Conservation (phyloP, 2,888 invertebrate species). For the Tipula confusa region DNA sequence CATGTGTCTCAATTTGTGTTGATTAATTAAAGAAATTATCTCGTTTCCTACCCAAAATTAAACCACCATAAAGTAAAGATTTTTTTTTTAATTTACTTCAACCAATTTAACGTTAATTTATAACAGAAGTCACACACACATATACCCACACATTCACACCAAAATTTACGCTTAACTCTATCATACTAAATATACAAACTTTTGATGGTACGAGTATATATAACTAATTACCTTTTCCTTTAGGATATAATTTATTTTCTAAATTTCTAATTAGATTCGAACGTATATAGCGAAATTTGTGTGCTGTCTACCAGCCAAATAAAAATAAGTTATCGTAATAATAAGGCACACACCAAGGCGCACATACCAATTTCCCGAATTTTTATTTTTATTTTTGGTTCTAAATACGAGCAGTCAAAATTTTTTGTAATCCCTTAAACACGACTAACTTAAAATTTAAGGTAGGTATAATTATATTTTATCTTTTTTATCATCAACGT, state of each 20-base stretch:
- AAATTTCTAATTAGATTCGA: conserved; percentile 9
- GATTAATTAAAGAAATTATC: no score
- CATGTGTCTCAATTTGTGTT: no score
- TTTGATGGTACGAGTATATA: neutral
- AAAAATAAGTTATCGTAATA: neutral
- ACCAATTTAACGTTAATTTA: neutral
- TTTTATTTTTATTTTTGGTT: neutral
- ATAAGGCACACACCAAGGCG: neutral
- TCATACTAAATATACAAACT: no score
- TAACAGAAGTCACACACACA: neutral
- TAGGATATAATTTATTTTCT: neutral
- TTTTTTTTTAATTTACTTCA: neutral
- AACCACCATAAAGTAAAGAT: no score
- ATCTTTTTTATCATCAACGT: neutral
- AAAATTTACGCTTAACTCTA: neutral
- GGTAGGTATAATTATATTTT: conserved; percentile 14
- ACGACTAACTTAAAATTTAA: conserved; percentile 15
- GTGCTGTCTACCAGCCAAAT: neutral
- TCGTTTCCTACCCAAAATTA: no score
- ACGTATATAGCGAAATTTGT: neutral
- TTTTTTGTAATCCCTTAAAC: neutral
- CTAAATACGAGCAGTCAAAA: neutral
- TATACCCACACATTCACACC: no score
- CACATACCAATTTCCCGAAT: neutral
- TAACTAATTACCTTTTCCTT: neutral